phyloP scores from a whole-genome alignment of 2,797 vertebrate species.

The Knipowitschia caucasica region DNA sequence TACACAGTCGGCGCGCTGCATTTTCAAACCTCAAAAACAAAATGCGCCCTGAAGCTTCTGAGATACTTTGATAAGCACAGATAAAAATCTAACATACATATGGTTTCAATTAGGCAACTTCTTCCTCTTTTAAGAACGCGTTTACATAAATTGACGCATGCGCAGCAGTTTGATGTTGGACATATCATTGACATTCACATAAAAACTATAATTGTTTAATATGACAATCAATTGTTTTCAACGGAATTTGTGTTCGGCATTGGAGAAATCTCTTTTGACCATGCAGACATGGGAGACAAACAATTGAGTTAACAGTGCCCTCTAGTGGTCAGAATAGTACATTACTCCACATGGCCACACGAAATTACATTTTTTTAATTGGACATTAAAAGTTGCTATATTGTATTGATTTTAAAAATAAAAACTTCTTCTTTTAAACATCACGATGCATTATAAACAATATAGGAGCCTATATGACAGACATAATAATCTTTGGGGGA shows the following conservation, averaged over 20 bases:
- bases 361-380: too few species aligned
- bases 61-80: neutral
- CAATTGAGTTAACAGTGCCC: slow-evolving; percentile 22
- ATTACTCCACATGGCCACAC: neutral
- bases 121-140: neutral
- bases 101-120: neutral
- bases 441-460: too few species aligned
- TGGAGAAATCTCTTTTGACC: neutral
- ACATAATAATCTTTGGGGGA: too few species aligned
- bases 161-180: neutral
- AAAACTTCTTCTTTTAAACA: too few species aligned
- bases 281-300: neutral
- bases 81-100: neutral
- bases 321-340: slow-evolving; percentile 23
- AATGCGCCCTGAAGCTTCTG: neutral
- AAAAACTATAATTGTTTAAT: neutral
- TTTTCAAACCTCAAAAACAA: neutral
- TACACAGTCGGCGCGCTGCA: too few species aligned
- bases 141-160: neutral
- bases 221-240: neutral
- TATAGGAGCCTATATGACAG: too few species aligned
- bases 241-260: neutral
- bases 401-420: too few species aligned
- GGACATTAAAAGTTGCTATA: too few species aligned
- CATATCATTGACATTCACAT: neutral